phyloP scores from a whole-genome alignment of 2,113 vertebrate species.

The Halcyon senegalensis region DNA sequence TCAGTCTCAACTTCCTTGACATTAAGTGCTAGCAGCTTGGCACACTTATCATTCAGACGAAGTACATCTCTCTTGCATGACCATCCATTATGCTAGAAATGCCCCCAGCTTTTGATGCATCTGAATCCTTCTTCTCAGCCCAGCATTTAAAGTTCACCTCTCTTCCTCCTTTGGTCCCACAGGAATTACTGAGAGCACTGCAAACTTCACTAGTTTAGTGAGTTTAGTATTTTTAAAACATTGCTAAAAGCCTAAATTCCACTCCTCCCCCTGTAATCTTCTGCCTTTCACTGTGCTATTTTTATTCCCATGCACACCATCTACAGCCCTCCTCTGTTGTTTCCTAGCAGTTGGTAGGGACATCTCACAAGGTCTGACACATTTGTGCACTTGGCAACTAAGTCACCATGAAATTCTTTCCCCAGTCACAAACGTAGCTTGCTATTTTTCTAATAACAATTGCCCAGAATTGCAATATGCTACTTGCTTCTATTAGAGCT shows the following conservation, averaged over 20 bases:
- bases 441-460: background rate
- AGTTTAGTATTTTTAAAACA: background rate
- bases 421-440: background rate
- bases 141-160: background rate
- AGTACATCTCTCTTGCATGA: background rate
- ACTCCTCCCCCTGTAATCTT: background rate
- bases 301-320: background rate
- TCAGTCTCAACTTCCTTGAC: background rate
- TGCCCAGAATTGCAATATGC: background rate
- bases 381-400: background rate
- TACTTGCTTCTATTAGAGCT: background rate
- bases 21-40: background rate
- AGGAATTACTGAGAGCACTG: background rate
- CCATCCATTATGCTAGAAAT: background rate
- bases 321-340: background rate
- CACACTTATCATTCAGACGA: background rate
- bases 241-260: background rate
- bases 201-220: background rate
- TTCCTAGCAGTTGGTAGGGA: background rate
- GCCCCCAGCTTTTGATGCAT: background rate
- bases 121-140: background rate
- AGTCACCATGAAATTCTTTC: background rate
- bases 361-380: background rate
- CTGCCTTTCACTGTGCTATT: background rate
- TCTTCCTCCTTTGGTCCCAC: background rate